Evolutionary conservation across 2,797 vertebrate genomes (phyloP).

Genomic region (Spondyliosoma cantharus): DNA sequence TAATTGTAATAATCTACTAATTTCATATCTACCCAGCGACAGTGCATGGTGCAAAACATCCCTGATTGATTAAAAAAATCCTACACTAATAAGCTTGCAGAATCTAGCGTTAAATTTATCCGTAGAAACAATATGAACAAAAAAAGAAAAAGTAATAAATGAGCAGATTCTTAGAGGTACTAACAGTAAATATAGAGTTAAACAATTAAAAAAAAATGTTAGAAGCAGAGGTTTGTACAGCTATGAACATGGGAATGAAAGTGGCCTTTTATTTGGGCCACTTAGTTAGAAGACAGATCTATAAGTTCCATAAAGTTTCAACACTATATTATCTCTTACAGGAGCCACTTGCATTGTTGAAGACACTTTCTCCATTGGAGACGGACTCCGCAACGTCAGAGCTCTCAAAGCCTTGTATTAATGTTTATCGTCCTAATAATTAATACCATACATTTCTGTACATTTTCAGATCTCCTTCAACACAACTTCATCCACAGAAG

Average conservation of each 20-base stretch:
- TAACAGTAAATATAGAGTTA: constrained; percentile 58
- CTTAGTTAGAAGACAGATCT: constrained; percentile 53
- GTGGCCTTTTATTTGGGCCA: constrained; percentile 40
- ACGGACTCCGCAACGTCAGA: background rate
- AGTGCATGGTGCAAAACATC: constrained; percentile 85
- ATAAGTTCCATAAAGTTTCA: constrained; percentile 43
- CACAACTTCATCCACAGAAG: constrained; percentile 24
- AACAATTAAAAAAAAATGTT: constrained; percentile 41
- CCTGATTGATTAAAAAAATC: constrained; percentile 83
- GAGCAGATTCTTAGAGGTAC: constrained; percentile 60
- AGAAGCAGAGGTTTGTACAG: constrained; percentile 75
- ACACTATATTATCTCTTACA: constrained; percentile 28
- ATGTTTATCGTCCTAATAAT: constrained; percentile 29
- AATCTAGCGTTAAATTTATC: constrained; percentile 67
- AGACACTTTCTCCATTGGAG: constrained; percentile 29
- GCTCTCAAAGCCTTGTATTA: constrained; percentile 18
- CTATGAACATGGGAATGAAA: constrained; percentile 60
- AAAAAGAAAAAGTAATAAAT: constrained; percentile 33
- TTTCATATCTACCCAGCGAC: constrained; percentile 80
- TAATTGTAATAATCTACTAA: constrained; percentile 68
- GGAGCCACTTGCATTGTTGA: constrained; percentile 37
- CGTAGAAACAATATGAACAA: constrained; percentile 67
- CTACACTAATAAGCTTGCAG: constrained; percentile 69
- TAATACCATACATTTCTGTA: constrained; percentile 33
- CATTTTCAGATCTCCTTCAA: constrained; percentile 31